Percentiles rank a stretch among this genome's conserved stretches.
These are phyloP conservation scores for Pachyrhynchus sulphureomaculatus DNA, from an alignment of 1,140 invertebrate genomes.

Conservation along the genomic window DNA sequence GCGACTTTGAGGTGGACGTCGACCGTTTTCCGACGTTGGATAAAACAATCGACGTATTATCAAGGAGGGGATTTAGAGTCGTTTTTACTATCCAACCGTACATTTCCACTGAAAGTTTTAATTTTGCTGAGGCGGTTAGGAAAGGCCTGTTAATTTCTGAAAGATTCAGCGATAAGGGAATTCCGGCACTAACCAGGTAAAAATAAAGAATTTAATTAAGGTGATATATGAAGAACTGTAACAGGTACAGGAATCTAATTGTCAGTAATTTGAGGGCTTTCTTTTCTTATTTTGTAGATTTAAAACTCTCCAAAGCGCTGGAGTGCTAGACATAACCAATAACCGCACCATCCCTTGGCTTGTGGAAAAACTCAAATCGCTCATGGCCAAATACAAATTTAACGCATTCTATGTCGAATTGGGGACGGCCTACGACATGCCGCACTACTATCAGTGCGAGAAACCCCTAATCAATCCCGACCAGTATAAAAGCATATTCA, in stretches of 20 bases:
- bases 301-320: constrained; percentile 73
- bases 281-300: constrained; percentile 56
- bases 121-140: constrained; percentile 75
- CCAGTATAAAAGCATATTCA: constrained; percentile 75
- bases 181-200: constrained; percentile 66
- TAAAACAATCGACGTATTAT: constrained; percentile 77
- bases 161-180: constrained; percentile 67
- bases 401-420: constrained; percentile 89
- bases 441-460: constrained; percentile 78
- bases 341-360: constrained; percentile 79
- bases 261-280: too few species aligned
- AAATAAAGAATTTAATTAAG: neutral
- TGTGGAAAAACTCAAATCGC: constrained; percentile 66
- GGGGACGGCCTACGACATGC: constrained; percentile 84
- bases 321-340: constrained; percentile 82
- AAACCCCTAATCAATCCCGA: constrained; percentile 75
- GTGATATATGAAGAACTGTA: too few species aligned
- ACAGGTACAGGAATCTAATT: too few species aligned
- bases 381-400: constrained; percentile 75
- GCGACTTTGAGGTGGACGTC: constrained; percentile 74
- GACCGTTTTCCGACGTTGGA: constrained; percentile 72
- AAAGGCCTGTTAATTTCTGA: constrained; percentile 71
- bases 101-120: constrained; percentile 79
- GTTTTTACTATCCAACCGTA: constrained; percentile 83
- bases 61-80: constrained; percentile 80